A percentile compares a stretch with the other conserved stretches of the same genome.
These are phyloP conservation scores for Dendropsophus ebraccatus DNA, from an alignment of 2,113 vertebrate genomes.

Conservation along the genomic window DNA sequence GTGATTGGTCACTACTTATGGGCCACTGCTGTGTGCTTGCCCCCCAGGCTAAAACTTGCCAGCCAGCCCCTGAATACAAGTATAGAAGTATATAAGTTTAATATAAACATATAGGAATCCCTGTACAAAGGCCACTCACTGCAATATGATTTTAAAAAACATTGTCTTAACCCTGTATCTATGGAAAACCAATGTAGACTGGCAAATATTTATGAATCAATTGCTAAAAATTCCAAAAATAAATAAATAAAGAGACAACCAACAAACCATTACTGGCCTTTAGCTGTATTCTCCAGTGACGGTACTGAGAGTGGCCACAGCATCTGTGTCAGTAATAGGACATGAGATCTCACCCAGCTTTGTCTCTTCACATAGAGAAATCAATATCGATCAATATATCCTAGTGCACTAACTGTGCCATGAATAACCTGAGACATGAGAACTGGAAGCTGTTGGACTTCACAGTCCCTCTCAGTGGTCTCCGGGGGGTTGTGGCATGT, in stretches of 20 bases:
- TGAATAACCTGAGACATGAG: slow-evolving; percentile 50
- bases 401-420: slow-evolving; percentile 43
- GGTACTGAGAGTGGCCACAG: background rate
- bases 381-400: slow-evolving; percentile 40
- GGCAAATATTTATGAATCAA: background rate
- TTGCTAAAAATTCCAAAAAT: background rate
- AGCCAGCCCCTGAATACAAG: no score
- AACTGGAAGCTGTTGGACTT: slow-evolving; percentile 36
- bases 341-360: slow-evolving; percentile 37
- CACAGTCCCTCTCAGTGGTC: slow-evolving; percentile 32
- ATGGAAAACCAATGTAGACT: background rate
- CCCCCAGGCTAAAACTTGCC: no score
- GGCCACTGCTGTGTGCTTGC: no score
- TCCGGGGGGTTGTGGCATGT: slow-evolving; percentile 10
- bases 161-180: background rate
- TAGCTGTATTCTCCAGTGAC: background rate
- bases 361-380: slow-evolving; percentile 28
- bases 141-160: background rate
- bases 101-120: no score
- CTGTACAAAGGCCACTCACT: background rate
- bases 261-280: background rate
- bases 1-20: no score
- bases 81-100: no score
- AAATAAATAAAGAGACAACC: background rate
- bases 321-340: slow-evolving; percentile 14